These are phyloP conservation scores for Tetramorium bicarinatum DNA, from an alignment of 2,888 invertebrate genomes.

Conservation along the genomic window DNA sequence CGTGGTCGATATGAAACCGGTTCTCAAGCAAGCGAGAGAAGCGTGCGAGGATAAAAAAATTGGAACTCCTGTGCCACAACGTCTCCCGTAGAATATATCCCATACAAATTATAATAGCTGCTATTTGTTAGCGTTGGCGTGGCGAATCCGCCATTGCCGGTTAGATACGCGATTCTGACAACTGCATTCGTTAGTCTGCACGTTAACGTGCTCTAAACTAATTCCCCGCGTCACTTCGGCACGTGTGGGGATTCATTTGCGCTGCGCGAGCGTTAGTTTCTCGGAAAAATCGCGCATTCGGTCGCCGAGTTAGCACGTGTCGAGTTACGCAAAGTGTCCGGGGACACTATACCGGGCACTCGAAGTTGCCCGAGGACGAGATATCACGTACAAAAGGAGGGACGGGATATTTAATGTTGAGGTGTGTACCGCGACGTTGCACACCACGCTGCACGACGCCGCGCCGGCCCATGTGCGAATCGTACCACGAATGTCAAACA, in stretches of 20 bases:
- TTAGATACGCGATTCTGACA: constrained; percentile 9
- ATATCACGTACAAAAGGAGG: constrained; percentile 34
- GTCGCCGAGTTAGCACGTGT: constrained; percentile 40
- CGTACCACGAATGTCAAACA: constrained; percentile 52
- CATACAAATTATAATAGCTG: constrained; percentile 51
- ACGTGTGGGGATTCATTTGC: constrained; percentile 14
- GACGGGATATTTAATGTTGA: constrained; percentile 17
- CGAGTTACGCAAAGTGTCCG: constrained; percentile 50
- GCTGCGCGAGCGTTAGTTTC: constrained; percentile 27
- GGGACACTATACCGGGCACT: constrained; percentile 23
- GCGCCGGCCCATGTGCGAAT: constrained; percentile 34
- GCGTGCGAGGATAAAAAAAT: constrained; percentile 61
- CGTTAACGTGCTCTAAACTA: background rate
- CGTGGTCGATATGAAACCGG: constrained; percentile 75
- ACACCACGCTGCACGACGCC: constrained; percentile 3
- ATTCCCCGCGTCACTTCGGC: background rate
- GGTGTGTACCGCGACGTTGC: background rate
- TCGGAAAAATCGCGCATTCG: constrained; percentile 50
- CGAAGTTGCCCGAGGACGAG: constrained; percentile 32
- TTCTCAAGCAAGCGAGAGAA: constrained; percentile 66
- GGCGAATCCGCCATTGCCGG: background rate
- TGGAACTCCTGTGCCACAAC: constrained; percentile 60
- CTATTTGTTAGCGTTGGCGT: constrained; percentile 16
- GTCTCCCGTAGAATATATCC: constrained; percentile 51
- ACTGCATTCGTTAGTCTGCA: background rate